A percentile compares a stretch with the other conserved stretches of the same genome.
phyloP scores from a whole-genome alignment of 2,113 vertebrate species.

The Excalfactoria chinensis region DNA sequence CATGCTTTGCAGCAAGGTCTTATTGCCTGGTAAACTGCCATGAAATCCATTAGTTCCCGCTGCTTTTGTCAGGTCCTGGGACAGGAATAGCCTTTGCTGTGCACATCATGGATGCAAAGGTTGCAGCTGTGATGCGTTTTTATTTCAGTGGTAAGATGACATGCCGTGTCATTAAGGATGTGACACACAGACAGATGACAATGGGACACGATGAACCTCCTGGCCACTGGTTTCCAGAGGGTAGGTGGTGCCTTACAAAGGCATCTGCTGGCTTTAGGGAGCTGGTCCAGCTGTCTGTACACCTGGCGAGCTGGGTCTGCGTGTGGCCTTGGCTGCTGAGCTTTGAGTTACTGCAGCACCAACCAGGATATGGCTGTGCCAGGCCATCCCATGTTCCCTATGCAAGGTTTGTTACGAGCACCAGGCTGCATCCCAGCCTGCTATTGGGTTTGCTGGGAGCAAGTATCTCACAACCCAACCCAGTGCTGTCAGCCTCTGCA shows the following conservation, averaged over 20 bases:
- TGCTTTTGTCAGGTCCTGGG: neutral
- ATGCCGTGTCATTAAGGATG: neutral
- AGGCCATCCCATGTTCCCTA: accelerated
- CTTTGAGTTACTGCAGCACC: neutral
- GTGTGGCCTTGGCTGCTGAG: neutral
- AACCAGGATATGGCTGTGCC: accelerated
- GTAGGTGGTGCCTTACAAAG: neutral
- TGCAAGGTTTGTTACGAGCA: neutral
- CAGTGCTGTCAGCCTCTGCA: neutral
- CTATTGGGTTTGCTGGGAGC: accelerated
- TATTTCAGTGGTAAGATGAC: neutral
- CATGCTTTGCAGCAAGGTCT: neutral
- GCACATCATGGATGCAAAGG: neutral
- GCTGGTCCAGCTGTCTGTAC: neutral
- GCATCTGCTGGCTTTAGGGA: neutral
- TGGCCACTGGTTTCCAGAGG: neutral
- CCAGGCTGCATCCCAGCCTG: neutral
- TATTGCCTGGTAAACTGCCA: neutral
- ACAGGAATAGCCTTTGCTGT: neutral
- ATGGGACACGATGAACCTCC: neutral
- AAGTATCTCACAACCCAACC: neutral
- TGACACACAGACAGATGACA: neutral
- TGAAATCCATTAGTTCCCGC: neutral
- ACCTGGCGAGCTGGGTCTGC: neutral
- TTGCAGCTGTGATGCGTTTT: neutral